phyloP scores from a whole-genome alignment of 2,888 invertebrate genomes.

The Drosophila gaucha region DNA sequence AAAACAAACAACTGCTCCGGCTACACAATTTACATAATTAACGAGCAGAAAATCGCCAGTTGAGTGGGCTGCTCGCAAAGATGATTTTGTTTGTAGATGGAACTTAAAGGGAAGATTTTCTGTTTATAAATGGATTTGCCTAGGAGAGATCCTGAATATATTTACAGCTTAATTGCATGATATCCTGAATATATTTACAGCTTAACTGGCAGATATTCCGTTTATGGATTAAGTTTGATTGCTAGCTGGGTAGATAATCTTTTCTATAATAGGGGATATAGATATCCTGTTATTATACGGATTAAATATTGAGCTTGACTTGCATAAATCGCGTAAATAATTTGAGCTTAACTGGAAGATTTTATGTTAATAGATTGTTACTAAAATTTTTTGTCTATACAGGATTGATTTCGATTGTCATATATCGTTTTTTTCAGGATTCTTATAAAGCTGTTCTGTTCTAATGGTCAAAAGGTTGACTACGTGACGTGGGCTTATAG shows the following conservation, averaged over 20 bases:
- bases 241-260: no score
- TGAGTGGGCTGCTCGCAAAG: background rate
- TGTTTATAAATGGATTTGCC: background rate
- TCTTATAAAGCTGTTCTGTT: no score
- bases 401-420: no score
- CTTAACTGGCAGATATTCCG: background rate
- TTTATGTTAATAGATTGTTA: background rate
- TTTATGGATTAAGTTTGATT: no score
- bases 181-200: background rate
- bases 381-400: background rate
- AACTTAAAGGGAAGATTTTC: background rate
- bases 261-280: no score
- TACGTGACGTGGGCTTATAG: no score
- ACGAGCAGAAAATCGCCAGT: conserved; percentile 10
- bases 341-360: background rate
- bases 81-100: conserved; percentile 2
- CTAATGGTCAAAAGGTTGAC: no score
- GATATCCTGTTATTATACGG: no score
- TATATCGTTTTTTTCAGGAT: no score
- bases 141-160: background rate
- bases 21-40: conserved; percentile 31
- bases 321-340: background rate
- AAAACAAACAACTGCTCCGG: conserved; percentile 32
- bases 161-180: background rate
- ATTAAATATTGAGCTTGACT: background rate